Evolutionary conservation across 30 jellyfish, hydroid and myxozoan species (phyloP).

Genomic region (Hydractinia symbiolongicarpus): DNA sequence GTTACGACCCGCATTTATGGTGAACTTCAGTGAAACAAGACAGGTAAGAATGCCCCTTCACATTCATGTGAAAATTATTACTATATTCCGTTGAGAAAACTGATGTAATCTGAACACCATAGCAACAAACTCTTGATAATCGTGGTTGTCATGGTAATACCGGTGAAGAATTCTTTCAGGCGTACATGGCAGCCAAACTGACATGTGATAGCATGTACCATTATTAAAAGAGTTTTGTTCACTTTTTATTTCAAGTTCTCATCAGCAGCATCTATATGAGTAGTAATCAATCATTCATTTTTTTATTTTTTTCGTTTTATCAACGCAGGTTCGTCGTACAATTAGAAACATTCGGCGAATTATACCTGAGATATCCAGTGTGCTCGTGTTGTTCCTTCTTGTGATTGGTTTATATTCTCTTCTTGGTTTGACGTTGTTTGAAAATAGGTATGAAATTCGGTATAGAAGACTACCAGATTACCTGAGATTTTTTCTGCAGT

Average conservation of each 20-base stretch:
- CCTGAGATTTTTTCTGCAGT: too few species aligned
- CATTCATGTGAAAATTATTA: too few species aligned
- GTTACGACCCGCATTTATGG: slow-evolving; percentile 91
- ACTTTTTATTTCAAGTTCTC: neutral
- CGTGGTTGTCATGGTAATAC: too few species aligned
- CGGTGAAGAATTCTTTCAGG: too few species aligned
- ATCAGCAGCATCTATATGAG: neutral
- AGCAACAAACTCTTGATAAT: too few species aligned
- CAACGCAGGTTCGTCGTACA: slow-evolving; percentile 73
- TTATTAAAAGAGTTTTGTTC: too few species aligned
- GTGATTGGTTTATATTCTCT: slow-evolving; percentile 80
- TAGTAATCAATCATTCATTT: neutral
- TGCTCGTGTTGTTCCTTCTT: slow-evolving; percentile 55
- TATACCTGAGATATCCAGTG: slow-evolving; percentile 82
- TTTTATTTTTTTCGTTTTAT: neutral
- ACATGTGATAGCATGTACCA: too few species aligned
- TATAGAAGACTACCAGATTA: neutral
- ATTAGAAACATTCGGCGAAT: slow-evolving; percentile 83
- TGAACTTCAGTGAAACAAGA: slow-evolving; percentile 92
- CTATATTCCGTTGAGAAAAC: too few species aligned
- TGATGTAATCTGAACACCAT: too few species aligned
- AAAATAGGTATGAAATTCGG: slow-evolving; percentile 45
- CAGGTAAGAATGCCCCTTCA: slow-evolving; percentile 44
- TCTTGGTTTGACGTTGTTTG: slow-evolving; percentile 81
- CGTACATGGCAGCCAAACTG: too few species aligned